These are phyloP conservation scores for Scaptomyza tumidula DNA, from an alignment of 2,888 invertebrate species.

Conservation along the genomic window DNA sequence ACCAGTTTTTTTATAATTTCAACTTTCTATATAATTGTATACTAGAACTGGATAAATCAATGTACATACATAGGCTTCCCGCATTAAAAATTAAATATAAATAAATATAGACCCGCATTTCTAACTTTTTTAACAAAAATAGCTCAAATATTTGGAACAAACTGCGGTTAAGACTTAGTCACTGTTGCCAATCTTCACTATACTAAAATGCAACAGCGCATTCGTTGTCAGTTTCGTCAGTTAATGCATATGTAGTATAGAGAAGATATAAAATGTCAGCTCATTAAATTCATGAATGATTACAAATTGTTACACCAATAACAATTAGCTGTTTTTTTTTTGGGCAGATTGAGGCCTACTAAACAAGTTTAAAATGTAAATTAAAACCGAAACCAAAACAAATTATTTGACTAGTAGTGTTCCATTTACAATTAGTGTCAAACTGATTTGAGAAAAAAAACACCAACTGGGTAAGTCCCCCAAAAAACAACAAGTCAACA, in stretches of 20 bases:
- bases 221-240: neutral
- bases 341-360: conserved; percentile 15
- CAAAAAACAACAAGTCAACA: neutral
- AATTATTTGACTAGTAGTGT: conserved; percentile 17
- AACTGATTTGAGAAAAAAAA: conserved; percentile 3
- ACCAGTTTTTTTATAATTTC: too few species aligned
- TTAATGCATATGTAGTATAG: neutral
- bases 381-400: conserved; percentile 17
- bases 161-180: neutral
- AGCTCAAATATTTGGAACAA: neutral
- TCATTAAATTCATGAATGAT: conserved; percentile 16
- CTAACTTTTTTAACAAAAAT: too few species aligned
- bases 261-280: conserved; percentile 8
- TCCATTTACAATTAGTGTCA: conserved; percentile 26
- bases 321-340: conserved; percentile 4
- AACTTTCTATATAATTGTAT: too few species aligned
- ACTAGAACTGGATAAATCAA: too few species aligned
- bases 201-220: neutral
- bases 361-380: conserved; percentile 22
- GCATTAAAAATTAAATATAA: neutral
- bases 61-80: neutral
- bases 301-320: conserved; percentile 4
- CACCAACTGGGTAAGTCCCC: conserved; percentile 14
- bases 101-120: neutral
- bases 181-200: conserved; percentile 6